Conservation (phyloP, 2,113 vertebrate species). For the Morone chrysops region DNA sequence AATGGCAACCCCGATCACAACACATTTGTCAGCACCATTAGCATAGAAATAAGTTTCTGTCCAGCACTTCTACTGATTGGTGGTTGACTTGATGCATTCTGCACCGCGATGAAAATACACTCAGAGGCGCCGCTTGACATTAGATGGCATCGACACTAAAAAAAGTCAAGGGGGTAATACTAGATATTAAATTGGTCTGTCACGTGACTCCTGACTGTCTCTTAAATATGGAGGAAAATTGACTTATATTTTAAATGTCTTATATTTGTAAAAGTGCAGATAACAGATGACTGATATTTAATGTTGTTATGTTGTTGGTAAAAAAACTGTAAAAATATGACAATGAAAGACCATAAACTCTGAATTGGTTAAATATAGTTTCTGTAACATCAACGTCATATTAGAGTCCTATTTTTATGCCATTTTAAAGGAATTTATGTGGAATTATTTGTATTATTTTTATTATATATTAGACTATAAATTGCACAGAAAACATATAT, state of each 20-base stretch:
- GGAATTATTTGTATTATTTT: no score
- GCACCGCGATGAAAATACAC: conserved; percentile 46
- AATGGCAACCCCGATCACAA: conserved; percentile 72
- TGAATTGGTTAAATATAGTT: no score
- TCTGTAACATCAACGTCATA: no score
- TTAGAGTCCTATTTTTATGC: no score
- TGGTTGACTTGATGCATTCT: conserved; percentile 54
- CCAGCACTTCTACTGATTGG: conserved; percentile 60
- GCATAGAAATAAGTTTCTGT: conserved; percentile 84
- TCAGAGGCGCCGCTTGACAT: conserved; percentile 56
- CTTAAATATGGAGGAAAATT: conserved; percentile 8
- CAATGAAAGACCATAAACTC: no score
- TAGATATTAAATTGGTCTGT: conserved; percentile 21
- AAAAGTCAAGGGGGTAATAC: conserved; percentile 21
- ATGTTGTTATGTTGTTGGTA: neutral
- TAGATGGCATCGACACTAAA: conserved; percentile 58
- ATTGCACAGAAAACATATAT: no score
- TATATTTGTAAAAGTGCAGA: no score
- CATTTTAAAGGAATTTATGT: no score
- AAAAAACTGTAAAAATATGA: no score
- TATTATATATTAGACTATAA: no score
- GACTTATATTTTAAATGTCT: neutral
- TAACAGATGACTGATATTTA: neutral
- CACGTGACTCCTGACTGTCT: conserved; percentile 20
- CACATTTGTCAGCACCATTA: conserved; percentile 84